Evolutionary conservation across 2,797 vertebrate species (phyloP).

Genomic region (Rhyacichthys aspro): DNA sequence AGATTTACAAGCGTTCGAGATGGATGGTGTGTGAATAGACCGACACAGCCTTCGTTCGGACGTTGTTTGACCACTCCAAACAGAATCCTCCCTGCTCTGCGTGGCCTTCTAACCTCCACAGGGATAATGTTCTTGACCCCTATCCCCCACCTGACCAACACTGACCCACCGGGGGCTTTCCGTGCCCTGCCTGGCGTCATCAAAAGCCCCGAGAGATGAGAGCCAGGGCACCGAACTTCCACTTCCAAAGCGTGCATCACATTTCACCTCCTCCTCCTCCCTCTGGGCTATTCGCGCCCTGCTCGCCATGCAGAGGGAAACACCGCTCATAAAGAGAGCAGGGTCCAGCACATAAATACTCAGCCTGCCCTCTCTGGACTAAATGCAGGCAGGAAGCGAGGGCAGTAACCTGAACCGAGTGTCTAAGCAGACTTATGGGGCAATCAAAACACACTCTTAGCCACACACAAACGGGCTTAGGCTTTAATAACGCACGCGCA

Average conservation of each 20-base stretch:
- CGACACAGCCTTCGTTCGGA: conserved; percentile 21
- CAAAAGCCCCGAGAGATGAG: conserved; percentile 41
- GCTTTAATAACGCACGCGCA: neutral
- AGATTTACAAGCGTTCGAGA: conserved; percentile 29
- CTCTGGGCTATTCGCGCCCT: conserved; percentile 38
- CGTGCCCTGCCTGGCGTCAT: conserved; percentile 27
- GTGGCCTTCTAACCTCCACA: conserved; percentile 21
- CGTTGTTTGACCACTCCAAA: conserved; percentile 45
- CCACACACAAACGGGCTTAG: conserved; percentile 16
- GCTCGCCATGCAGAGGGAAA: conserved; percentile 58
- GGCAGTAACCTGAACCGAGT: conserved; percentile 45
- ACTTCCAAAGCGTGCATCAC: conserved; percentile 33
- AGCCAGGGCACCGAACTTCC: conserved; percentile 29
- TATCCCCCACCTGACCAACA: conserved; percentile 1
- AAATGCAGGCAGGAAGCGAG: conserved; percentile 46
- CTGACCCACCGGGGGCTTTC: conserved; percentile 16
- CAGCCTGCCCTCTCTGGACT: conserved; percentile 35
- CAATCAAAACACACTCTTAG: conserved; percentile 47
- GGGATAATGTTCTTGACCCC: conserved; percentile 28
- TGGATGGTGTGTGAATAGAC: conserved; percentile 12
- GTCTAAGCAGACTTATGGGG: conserved; percentile 26
- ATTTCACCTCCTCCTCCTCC: conserved; percentile 30
- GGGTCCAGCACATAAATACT: conserved; percentile 55
- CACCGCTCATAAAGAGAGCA: conserved; percentile 60
- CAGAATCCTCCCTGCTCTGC: conserved; percentile 22